These are phyloP conservation scores for Scelioninae gen. 1 DNA, from an alignment of 2,888 invertebrate species.

Conservation along the genomic window DNA sequence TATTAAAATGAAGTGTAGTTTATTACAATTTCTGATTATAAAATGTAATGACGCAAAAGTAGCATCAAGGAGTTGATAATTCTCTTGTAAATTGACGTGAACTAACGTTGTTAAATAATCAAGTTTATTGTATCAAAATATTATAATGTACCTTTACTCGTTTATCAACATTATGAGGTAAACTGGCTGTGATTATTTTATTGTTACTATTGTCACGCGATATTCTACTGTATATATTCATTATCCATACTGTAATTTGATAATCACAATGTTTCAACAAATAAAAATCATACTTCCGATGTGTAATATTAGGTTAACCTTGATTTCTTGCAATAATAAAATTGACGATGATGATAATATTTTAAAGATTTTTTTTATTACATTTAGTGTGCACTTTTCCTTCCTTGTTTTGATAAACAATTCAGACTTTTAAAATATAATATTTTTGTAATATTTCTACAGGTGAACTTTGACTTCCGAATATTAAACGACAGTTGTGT, in stretches of 20 bases:
- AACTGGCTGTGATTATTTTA: conserved; percentile 84
- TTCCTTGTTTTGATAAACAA: background rate
- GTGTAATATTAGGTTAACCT: conserved; percentile 77
- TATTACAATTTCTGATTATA: background rate
- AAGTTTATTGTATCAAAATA: conserved; percentile 44
- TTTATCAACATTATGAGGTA: conserved; percentile 79
- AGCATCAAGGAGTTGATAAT: conserved; percentile 22
- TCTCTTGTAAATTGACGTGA: conserved; percentile 42
- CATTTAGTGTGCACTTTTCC: background rate
- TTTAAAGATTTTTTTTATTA: background rate
- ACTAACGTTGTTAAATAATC: conserved; percentile 51
- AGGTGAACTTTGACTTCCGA: background rate
- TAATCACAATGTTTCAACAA: conserved; percentile 71
- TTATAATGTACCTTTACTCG: conserved; percentile 69
- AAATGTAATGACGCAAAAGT: conserved; percentile 22
- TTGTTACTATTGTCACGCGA: conserved; percentile 73
- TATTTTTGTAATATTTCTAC: background rate
- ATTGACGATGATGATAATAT: background rate
- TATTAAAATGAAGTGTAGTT: conserved; percentile 15
- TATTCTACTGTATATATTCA: conserved; percentile 71
- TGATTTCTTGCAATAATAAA: conserved; percentile 77
- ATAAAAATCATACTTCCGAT: conserved; percentile 72
- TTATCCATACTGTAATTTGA: conserved; percentile 73
- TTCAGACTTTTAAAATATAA: background rate
- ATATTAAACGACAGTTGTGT: conserved; percentile 1